Percentiles rank a stretch among this genome's conserved stretches.
phyloP scores from a whole-genome alignment of 2,888 invertebrate genomes.

The Cheilosia pagana region DNA sequence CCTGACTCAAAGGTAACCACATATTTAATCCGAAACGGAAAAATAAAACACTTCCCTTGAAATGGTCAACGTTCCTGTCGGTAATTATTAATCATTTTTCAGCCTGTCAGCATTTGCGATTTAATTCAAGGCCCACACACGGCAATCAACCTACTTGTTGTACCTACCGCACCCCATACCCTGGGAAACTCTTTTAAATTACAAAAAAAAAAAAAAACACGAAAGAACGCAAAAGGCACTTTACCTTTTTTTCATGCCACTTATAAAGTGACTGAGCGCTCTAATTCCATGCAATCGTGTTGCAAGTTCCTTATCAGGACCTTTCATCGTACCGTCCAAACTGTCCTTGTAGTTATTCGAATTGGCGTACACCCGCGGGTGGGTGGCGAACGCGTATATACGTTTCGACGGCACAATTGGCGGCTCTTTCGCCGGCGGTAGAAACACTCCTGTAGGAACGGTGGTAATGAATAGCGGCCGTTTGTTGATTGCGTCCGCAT shows the following conservation, averaged over 20 bases:
- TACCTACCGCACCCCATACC: background rate
- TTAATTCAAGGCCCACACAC: conserved; percentile 34
- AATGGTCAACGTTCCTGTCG: conserved; percentile 42
- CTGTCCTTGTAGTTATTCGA: conserved; percentile 76
- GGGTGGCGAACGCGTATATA: conserved; percentile 88
- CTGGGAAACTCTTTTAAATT: conserved; percentile 11
- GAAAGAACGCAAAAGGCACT: conserved; percentile 3
- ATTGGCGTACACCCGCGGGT: conserved; percentile 83
- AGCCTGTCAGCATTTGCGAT: conserved; percentile 61
- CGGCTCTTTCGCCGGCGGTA: conserved; percentile 88
- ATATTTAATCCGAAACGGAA: conserved; percentile 17
- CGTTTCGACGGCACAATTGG: conserved; percentile 82
- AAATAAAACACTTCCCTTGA: conserved; percentile 31
- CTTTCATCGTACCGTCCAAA: conserved; percentile 62
- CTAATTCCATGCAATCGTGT: conserved; percentile 69
- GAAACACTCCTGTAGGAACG: conserved; percentile 90
- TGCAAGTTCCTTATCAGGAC: conserved; percentile 59
- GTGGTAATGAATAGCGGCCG: conserved; percentile 91
- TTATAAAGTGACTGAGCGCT: conserved; percentile 69
- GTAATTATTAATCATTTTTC: conserved; percentile 54
- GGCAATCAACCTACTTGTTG: conserved; percentile 31
- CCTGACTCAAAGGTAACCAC: conserved; percentile 14
- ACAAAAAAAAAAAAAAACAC: conserved; percentile 28
- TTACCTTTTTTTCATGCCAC: conserved; percentile 70
- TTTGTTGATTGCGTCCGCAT: conserved; percentile 78